These are phyloP conservation scores for Cyrtonyx montezumae DNA, from an alignment of 2,113 vertebrate genomes.

Conservation along the genomic window DNA sequence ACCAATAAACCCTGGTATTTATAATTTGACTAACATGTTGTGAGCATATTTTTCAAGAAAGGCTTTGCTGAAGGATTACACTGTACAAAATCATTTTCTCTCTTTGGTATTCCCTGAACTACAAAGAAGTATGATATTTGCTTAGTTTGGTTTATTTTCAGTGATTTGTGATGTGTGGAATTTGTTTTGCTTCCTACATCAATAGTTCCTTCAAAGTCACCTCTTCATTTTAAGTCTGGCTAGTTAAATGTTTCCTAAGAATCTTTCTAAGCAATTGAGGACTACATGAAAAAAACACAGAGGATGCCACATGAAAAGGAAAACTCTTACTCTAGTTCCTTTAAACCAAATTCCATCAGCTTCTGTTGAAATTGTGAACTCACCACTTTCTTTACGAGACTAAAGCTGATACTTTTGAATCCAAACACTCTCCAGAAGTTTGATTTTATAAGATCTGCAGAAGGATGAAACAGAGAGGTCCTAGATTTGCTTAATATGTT, in stretches of 20 bases:
- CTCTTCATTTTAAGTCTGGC: neutral
- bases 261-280: neutral
- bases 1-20: neutral
- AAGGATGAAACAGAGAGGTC: constrained; percentile 7
- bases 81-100: neutral
- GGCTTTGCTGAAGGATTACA: neutral
- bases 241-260: constrained; percentile 37
- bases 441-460: constrained; percentile 29
- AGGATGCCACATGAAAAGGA: constrained; percentile 3
- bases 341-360: constrained; percentile 47
- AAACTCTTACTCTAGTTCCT: neutral
- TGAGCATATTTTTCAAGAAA: neutral
- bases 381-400: constrained; percentile 36
- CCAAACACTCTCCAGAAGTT: neutral
- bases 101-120: neutral
- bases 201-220: neutral
- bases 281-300: neutral
- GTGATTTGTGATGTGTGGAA: neutral
- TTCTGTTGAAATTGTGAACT: constrained; percentile 56
- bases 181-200: neutral
- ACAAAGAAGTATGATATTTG: neutral
- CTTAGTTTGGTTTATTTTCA: neutral
- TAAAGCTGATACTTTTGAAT: neutral
- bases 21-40: neutral
- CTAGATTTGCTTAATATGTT: neutral